Evolutionary conservation across 2,888 invertebrate genomes (phyloP).

Genomic region (Taenaris catops): DNA sequence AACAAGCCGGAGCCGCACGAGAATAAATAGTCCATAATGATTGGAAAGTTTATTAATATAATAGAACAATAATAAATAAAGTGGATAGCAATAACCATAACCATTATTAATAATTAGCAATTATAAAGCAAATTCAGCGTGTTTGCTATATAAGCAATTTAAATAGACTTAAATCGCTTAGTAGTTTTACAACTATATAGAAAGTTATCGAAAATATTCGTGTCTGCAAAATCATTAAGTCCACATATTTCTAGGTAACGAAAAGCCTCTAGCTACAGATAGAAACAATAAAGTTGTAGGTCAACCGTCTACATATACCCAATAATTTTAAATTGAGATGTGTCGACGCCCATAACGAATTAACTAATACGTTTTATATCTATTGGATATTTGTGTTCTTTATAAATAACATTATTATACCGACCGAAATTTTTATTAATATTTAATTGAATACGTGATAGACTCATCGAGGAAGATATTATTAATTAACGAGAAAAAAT

Average conservation of each 20-base stretch:
- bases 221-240: slow-evolving; percentile 48
- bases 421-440: background rate
- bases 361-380: slow-evolving; percentile 1
- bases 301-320: slow-evolving; percentile 53
- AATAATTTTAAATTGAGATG: slow-evolving; percentile 53
- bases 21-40: slow-evolving; percentile 1
- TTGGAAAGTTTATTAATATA: slow-evolving; percentile 6
- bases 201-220: slow-evolving; percentile 57
- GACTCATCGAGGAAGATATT: slow-evolving; percentile 9
- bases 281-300: slow-evolving; percentile 60
- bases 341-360: slow-evolving; percentile 33
- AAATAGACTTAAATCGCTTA: slow-evolving; percentile 2
- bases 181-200: slow-evolving; percentile 37
- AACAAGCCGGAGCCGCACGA: slow-evolving; percentile 25
- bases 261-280: slow-evolving; percentile 41
- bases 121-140: too few species aligned
- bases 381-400: slow-evolving; percentile 4
- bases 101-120: too few species aligned
- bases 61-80: background rate
- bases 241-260: slow-evolving; percentile 42
- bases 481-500: too few species aligned
- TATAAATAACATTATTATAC: slow-evolving; percentile 6
- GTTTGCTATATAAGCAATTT: background rate
- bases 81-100: too few species aligned
- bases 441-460: background rate